phyloP scores from a whole-genome alignment of 2,797 vertebrate genomes.

The Silurus lanzhouensis region DNA sequence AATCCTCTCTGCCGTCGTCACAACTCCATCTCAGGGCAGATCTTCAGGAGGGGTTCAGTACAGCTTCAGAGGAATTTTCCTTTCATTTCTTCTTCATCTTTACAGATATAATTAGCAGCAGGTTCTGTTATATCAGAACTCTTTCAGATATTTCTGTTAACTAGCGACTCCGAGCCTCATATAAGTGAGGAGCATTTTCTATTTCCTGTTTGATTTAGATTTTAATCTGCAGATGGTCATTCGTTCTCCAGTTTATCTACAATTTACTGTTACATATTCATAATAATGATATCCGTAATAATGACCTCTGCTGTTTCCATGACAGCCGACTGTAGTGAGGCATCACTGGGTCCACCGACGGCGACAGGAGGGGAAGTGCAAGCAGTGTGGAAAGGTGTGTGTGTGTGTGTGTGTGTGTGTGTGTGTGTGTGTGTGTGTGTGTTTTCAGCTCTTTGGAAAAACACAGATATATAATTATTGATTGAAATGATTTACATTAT shows the following conservation, averaged over 20 bases:
- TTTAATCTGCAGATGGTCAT: background rate
- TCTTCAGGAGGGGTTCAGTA: background rate
- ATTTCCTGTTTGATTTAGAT: slow-evolving; percentile 5
- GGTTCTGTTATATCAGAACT: background rate
- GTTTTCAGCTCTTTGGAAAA: background rate
- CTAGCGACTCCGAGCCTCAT: background rate
- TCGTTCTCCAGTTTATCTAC: slow-evolving; percentile 12
- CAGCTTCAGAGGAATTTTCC: background rate
- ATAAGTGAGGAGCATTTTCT: background rate
- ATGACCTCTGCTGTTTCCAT: slow-evolving; percentile 40
- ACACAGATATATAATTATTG: background rate
- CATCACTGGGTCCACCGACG: slow-evolving; percentile 88
- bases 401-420: slow-evolving; percentile 61
- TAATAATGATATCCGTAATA: slow-evolving; percentile 27
- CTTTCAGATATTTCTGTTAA: background rate
- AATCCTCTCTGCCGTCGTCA: background rate
- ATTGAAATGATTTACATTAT: background rate
- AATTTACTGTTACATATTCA: slow-evolving; percentile 1
- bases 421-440: slow-evolving; percentile 53
- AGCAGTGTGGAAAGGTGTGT: slow-evolving; percentile 91
- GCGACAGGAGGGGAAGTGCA: slow-evolving; percentile 91
- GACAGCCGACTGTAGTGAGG: slow-evolving; percentile 83
- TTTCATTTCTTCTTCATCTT: background rate
- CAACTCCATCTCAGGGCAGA: background rate
- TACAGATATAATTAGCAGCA: background rate